phyloP scores from a whole-genome alignment of 2,113 vertebrate genomes.

The Zapornia atra region DNA sequence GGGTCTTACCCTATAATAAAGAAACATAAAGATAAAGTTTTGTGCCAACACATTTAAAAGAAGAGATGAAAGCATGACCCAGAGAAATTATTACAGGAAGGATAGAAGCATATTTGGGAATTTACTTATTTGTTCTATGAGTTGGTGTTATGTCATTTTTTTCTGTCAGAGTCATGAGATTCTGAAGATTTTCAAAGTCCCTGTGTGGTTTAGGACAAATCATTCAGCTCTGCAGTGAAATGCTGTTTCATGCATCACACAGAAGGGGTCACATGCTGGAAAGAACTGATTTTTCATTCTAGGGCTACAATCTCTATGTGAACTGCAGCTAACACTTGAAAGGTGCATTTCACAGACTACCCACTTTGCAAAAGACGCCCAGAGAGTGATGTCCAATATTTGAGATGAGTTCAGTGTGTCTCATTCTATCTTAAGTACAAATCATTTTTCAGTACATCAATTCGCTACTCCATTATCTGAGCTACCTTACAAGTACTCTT shows the following conservation, averaged over 20 bases:
- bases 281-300: not conserved
- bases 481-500: not conserved
- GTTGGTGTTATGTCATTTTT: not conserved
- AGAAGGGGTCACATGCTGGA: not conserved
- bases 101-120: not conserved
- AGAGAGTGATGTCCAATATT: not conserved
- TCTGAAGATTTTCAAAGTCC: not conserved
- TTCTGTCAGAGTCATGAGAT: not conserved
- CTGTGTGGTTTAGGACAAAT: not conserved
- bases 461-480: not conserved
- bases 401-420: not conserved
- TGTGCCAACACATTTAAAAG: not conserved
- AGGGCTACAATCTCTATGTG: not conserved
- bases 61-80: not conserved
- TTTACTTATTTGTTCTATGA: not conserved
- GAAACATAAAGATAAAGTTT: not conserved
- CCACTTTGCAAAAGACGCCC: not conserved
- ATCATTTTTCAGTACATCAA: not conserved
- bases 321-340: not conserved
- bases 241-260: not conserved
- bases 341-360: not conserved
- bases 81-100: not conserved
- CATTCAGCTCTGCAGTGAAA: not conserved
- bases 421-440: not conserved
- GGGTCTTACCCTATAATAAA: conserved; percentile 86